A percentile compares a stretch with the other conserved stretches of the same genome.
These are phyloP conservation scores for roundworm (Caenorhabditis elegans) DNA, from an alignment of 1,140 invertebrate genomes.

Conservation along the genomic window WBcel235 BX284604.4:3886501-3887000, in stretches of 20 bases:
- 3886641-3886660: neutral
- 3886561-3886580: neutral
- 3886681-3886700: neutral
- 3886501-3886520: slow-evolving; percentile 35
- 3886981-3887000: neutral
- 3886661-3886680: neutral
- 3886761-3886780: neutral
- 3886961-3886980: neutral
- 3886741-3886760: neutral
- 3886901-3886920: neutral
- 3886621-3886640: neutral
- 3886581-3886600: neutral
- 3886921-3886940: neutral
- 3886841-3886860: neutral
- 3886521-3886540: slow-evolving; percentile 29
- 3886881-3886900: neutral
- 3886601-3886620: neutral
- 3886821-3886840: neutral
- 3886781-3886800: neutral
- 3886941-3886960: neutral
- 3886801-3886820: neutral
- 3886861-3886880: neutral
- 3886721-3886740: neutral
- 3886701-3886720: slow-evolving; percentile 3
- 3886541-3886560: neutral